Base-by-base conservation (phyloP, 2,888 invertebrate species). In the Gymnoscelis rufifasciata region DNA sequence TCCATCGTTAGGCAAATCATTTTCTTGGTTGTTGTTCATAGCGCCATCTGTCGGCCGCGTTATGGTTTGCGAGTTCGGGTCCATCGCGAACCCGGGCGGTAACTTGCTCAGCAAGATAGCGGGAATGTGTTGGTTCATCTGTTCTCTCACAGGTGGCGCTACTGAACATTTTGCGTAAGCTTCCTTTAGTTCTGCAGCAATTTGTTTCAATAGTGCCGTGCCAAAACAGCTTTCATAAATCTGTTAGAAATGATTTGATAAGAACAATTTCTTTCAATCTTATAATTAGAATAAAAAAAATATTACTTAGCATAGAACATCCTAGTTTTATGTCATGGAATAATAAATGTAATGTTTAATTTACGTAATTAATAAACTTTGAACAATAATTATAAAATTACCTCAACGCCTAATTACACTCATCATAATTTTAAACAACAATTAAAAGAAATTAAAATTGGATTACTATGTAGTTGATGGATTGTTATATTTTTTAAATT, bases 211-310 rank as follows among this genome's bases (percentile, higher is more conserved):
- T 1, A 92, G 91, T 63, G 92, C 91, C 1, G 90, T 83, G 0
- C 93, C 92, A 54, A 92, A 92, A 66, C 93, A 93, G 62, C 92
- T 92, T 75, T 93, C 92, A 64, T 92, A 92, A 59, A 93, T 92
- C 92, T 92, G 71, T 74, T 69, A 55, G 53, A 57, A 44, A 38
- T 11, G 19, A 44, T 15, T n/a, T n/a, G n/a, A n/a, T n/a, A 19
- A 19, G 19, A 19, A 19, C 2, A 19, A 19, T n/a, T n/a, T n/a
- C n/a, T n/a, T n/a, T n/a, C n/a, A n/a, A n/a, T n/a, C n/a, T n/a
- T n/a, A n/a, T n/a, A n/a, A n/a, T n/a, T n/a, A n/a, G n/a, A n/a
- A n/a, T n/a, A n/a, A n/a, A n/a, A n/a, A n/a, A n/a, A n/a, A n/a
- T n/a, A n/a, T n/a, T n/a, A n/a, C n/a, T n/a, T n/a, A n/a, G n/a